Conservation (phyloP, 2,888 invertebrate species). For the Meloe dianella region DNA sequence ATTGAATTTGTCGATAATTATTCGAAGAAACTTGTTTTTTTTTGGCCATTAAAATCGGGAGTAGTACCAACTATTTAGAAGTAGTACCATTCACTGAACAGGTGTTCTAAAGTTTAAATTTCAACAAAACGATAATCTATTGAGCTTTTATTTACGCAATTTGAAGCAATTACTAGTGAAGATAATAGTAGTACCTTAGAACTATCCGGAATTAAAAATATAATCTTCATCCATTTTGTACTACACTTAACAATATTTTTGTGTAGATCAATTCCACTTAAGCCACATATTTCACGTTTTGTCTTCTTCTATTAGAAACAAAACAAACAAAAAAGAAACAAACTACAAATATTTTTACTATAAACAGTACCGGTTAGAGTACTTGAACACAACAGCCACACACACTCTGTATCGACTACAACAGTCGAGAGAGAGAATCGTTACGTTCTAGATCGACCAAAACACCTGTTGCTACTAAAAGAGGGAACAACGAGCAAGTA, state of each 20-base stretch:
- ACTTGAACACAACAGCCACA: not conserved
- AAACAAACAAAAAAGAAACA: too few species aligned
- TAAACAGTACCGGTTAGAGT: constrained; percentile 3
- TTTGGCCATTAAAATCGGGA: too few species aligned
- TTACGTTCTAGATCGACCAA: constrained; percentile 34
- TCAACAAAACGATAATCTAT: too few species aligned
- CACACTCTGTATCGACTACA: not conserved
- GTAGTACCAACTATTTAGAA: too few species aligned
- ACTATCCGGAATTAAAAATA: constrained; percentile 29
- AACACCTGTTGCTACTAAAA: constrained; percentile 45
- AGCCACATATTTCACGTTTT: not conserved
- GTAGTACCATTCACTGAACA: too few species aligned
- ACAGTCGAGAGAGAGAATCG: constrained; percentile 17
- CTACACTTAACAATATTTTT: not conserved
- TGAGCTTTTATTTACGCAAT: too few species aligned
- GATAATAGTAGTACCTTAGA: constrained; percentile 3
- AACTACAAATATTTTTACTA: too few species aligned
- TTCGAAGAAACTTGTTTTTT: too few species aligned
- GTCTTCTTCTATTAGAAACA: too few species aligned
- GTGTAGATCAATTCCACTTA: not conserved
- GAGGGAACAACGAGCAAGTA: constrained; percentile 40
- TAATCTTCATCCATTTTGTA: constrained; percentile 25
- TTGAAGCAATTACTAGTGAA: too few species aligned
- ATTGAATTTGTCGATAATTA: too few species aligned
- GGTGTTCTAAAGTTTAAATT: too few species aligned